Conservation (phyloP, 2,888 invertebrate species). For the Xestia ashworthii region DNA sequence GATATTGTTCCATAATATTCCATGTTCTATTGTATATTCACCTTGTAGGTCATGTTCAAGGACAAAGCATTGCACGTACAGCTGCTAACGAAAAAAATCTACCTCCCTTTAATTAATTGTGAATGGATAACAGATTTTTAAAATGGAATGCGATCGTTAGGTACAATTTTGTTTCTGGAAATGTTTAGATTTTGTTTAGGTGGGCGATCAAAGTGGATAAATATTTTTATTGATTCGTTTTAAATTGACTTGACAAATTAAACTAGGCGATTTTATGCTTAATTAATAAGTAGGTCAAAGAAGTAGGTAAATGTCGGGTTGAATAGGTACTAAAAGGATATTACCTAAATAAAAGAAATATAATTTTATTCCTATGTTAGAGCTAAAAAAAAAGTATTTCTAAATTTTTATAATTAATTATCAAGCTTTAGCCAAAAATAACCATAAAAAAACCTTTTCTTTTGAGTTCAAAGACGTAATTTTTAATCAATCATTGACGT, state of each 20-base stretch:
- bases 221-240: background rate
- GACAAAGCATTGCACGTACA: constrained; percentile 26
- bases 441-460: background rate
- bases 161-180: background rate
- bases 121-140: background rate
- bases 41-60: constrained; percentile 64
- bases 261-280: background rate
- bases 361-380: background rate
- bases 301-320: background rate
- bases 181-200: background rate
- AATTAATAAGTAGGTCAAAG: no score
- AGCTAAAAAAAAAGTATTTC: no score
- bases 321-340: background rate
- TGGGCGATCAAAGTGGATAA: background rate
- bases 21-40: background rate
- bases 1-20: constrained; percentile 48
- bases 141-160: background rate
- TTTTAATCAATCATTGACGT: background rate
- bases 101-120: background rate
- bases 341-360: background rate
- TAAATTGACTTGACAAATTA: background rate
- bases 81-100: constrained; percentile 7
- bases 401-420: no score
- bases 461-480: background rate
- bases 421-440: background rate